Base-by-base conservation (phyloP, 1,140 invertebrate species). In the Magallana angulata region DNA sequence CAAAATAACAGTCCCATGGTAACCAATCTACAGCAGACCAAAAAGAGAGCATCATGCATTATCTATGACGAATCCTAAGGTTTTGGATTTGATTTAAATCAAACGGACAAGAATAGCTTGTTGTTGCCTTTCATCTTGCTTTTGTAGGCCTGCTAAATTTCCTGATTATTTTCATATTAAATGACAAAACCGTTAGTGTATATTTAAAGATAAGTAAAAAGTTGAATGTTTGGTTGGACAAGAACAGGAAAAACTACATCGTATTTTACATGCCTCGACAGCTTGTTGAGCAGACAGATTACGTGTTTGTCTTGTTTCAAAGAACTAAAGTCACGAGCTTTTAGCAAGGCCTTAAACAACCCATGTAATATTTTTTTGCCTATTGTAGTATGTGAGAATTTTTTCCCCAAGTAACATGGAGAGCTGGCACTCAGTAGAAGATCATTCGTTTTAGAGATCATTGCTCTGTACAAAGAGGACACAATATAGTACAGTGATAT, bases 301-400 rank as follows among this genome's bases (percentile, higher is more conserved):
- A 76, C 68, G 68, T 76, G 68, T 76, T 76, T 76, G 68, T 76
- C 68, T 76, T 76, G 68, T 76, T 76, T 76, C 68, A 76, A 76
- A 76, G 68, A 76, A 76, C 68, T 30, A 36, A 76, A 76, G 68
- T 76, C 68, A 76, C 68, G 68, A 76, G 68, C 68, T 76, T 30
- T 76, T 12, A n/a, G 36, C 11, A 18, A 24, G 68, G n/a, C 14
- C 24, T 76, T 30, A 12, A 18, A 76, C 68, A 76, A 76, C 24
- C 8, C 68, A 76, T 76, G 68, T 76, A 76, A 76, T 30, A 9
- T 76, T 76, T 76, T 30, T 76, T 24, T 30, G 36, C 14, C 24
- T 76, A 30, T 30, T 12, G 68, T 30, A 30, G 68, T 30, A 30
- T 76, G 18, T 24, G 24, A 76, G 9, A 30, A 36, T 76, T 76